A percentile compares a stretch with the other conserved stretches of the same genome.
Evolutionary conservation across 2,797 vertebrate genomes (phyloP).

Genomic region (Thaleichthys pacificus): DNA sequence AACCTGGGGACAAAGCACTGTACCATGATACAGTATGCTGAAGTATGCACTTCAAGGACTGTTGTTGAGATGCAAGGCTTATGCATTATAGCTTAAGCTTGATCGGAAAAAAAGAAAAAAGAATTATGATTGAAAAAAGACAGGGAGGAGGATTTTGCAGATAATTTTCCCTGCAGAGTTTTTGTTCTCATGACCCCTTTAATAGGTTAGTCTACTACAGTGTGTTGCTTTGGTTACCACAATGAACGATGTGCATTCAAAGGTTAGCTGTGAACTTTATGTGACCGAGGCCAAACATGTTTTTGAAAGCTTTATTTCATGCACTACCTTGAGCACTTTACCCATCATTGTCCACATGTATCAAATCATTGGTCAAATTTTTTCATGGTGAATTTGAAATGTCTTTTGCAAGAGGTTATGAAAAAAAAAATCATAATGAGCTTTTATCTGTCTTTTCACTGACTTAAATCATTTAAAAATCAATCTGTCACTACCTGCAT

Average conservation of each 20-base stretch:
- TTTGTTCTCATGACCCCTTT: too few relatives aligned
- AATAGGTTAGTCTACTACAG: too few relatives aligned
- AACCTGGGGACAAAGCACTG: neutral
- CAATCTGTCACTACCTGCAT: neutral
- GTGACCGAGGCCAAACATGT: constrained; percentile 5
- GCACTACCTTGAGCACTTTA: constrained; percentile 14
- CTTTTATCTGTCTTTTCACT: neutral
- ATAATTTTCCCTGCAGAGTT: too few relatives aligned
- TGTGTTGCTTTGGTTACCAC: neutral
- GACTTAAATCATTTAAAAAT: neutral
- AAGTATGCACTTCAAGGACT: constrained; percentile 3
- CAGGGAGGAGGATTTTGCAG: too few relatives aligned
- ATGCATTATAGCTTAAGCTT: neutral
- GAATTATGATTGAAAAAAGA: too few relatives aligned
- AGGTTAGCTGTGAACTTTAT: neutral
- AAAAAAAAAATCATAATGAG: too few relatives aligned
- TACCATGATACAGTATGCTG: neutral
- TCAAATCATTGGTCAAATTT: constrained; percentile 11
- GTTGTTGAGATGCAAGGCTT: constrained; percentile 1
- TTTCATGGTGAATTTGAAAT: neutral
- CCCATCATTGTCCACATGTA: constrained; percentile 5
- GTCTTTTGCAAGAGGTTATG: neutral
- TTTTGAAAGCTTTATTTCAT: constrained; percentile 14
- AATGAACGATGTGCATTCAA: neutral
- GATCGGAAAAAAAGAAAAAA: too few relatives aligned